Evolutionary conservation across 2,113 vertebrate genomes (phyloP), one percentile per base, ranked within the genome.

Genomic region (Hiodon alosoides): DNA sequence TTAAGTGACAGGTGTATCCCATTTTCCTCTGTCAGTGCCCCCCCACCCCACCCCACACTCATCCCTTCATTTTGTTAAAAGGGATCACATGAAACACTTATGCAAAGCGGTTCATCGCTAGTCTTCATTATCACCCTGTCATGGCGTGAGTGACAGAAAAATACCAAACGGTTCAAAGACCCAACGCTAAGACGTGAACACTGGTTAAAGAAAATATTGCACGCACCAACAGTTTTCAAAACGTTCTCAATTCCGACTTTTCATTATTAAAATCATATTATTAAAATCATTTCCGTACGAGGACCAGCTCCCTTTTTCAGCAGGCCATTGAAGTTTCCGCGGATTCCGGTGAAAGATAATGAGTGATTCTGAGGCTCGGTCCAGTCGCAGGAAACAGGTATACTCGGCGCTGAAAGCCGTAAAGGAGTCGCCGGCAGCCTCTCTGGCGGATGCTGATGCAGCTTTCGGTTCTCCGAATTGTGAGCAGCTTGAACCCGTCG

Each of bases 1-100:
- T 71, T 70, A 79, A 67, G 69, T 54, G 77, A 65, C 57, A 62
- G 61, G 8, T 65, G 47, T 16, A 57, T 48, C 31, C 57, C 54
- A 51, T 3, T 64, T 64, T 52, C 60, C n/a, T 13, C 53, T 6
- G 8, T 13, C 16, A 13, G 31, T 2, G 46, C 66, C 3, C 58
- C 53, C 53, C 31, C 31, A 31, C 31, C n/a, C n/a, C n/a, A n/a
- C n/a, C n/a, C 31, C 31, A 31, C 31, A 48, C 67, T n/a, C 13
- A 14, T 69, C 67, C 53, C 67, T 52, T 52, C 16, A 66, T 66
- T 16, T 47, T 17, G 51, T 69, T 69, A 62, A 46, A 69, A 69
- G 6, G 67, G 51, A 69, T 53, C 13, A 8, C 17, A 52, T 64
- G 16, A 48, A 55, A 65, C 9, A 65, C 14, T 53, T 53, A 78